Percentiles rank a stretch among this genome's conserved stretches.
These are phyloP conservation scores for Emydura subglobosa DNA, from an alignment of 2,113 vertebrate species.

Conservation along the genomic window DNA sequence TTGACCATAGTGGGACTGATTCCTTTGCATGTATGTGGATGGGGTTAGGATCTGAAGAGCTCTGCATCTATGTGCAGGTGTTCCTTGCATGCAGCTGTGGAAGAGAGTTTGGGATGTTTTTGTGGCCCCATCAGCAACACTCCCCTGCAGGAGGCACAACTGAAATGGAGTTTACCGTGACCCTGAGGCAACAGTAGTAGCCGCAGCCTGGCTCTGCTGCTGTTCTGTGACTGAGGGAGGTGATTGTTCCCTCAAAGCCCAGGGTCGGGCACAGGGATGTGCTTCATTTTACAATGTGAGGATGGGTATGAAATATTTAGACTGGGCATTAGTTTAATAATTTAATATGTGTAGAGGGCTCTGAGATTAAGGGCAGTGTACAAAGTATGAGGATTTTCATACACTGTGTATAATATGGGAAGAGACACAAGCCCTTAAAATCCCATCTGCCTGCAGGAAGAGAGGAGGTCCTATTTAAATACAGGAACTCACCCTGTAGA, in stretches of 20 bases:
- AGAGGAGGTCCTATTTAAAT: neutral
- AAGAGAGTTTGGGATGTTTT: neutral
- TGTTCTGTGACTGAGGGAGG: neutral
- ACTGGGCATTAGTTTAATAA: neutral
- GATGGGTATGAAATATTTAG: too few species aligned
- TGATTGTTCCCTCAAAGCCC: neutral
- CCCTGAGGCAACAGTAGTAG: accelerated
- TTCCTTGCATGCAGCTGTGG: neutral
- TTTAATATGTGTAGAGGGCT: neutral
- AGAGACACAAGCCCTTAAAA: neutral
- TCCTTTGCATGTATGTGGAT: neutral
- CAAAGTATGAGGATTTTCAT: neutral
- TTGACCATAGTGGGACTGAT: neutral
- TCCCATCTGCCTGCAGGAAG: neutral
- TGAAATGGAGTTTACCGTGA: accelerated
- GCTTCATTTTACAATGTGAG: neutral
- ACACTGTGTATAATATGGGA: neutral
- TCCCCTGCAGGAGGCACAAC: accelerated
- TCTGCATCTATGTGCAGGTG: accelerated
- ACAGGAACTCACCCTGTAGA: neutral
- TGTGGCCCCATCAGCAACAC: accelerated
- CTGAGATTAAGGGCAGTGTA: too few species aligned
- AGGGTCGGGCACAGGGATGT: neutral
- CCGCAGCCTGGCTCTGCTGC: accelerated
- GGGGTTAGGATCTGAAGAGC: neutral